Evolutionary conservation across 1,140 invertebrate genomes (phyloP), one percentile per base, ranked within the genome.

Genomic region (Anoplolepis gracilipes): DNA sequence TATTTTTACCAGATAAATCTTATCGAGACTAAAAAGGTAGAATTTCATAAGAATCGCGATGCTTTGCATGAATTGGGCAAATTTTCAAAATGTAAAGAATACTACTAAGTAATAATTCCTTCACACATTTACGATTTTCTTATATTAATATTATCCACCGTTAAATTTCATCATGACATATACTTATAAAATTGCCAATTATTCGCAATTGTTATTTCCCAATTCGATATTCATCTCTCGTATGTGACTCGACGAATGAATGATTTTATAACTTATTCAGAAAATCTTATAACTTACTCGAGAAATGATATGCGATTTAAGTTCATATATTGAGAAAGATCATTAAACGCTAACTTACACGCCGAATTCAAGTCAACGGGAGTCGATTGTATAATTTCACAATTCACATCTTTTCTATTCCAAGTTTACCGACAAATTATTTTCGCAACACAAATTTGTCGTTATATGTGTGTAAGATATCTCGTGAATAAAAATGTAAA

Each of bases 221-320:
- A 11, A 22, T 39, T 16, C 33, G 62, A 55, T 19, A 78, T 65
- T 78, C 33, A 36, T 10, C 53, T 72, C 78, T n/a, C n/a, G n/a
- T n/a, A n/a, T n/a, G n/a, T 22, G 22, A 65, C 33, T 2, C n/a
- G 16, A n/a, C n/a, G 33, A 55, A 67, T 39, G 42, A 67, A 67
- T 79, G 46, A 67, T 67, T 79, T 79, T 79, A 79, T 67, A 33
- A 69, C 42, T 79, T 55, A 53, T 39, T 65, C 25, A 13, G 30
- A 65, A 49, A 33, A 67, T 67, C 67, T 67, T 79, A 79, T 67
- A 49, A 67, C 13, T 79, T 67, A 36, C 30, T 65, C 19, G n/a
- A 30, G 33, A 49, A 49, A 19, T 49, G 16, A 49, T 25, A 30
- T 22, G 33, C 25, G 42, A 69, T 25, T 79, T 28, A 5, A 53